Percentiles rank a stretch among this genome's conserved stretches.
phyloP scores from a whole-genome alignment of 2,888 invertebrate genomes.

The Ctenicera cuprea region DNA sequence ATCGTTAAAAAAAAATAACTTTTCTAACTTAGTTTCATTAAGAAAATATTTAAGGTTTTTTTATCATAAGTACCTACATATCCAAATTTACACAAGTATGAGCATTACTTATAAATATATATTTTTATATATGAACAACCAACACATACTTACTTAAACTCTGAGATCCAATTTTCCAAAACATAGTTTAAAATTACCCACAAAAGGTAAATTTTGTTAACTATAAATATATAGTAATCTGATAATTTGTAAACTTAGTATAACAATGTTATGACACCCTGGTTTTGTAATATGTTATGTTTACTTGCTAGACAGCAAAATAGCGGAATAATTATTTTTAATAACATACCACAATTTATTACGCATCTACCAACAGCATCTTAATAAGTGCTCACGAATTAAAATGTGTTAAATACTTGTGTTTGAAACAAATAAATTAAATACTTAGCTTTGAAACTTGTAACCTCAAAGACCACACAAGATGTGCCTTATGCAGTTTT shows the following conservation, averaged over 20 bases:
- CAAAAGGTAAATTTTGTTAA: slow-evolving; percentile 35
- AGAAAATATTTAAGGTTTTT: slow-evolving; percentile 43
- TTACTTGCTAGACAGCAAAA: slow-evolving; percentile 31
- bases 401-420: slow-evolving; percentile 26
- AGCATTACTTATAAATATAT: slow-evolving; percentile 49
- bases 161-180: slow-evolving; percentile 51
- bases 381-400: slow-evolving; percentile 22
- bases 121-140: slow-evolving; percentile 38
- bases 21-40: slow-evolving; percentile 41
- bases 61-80: slow-evolving; percentile 43
- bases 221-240: slow-evolving; percentile 40
- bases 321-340: slow-evolving; percentile 15
- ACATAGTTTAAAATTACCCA: slow-evolving; percentile 43
- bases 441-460: not conserved
- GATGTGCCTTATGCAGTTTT: not conserved
- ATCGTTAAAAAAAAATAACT: slow-evolving; percentile 5
- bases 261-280: slow-evolving; percentile 48
- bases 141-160: slow-evolving; percentile 47
- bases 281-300: slow-evolving; percentile 37
- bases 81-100: slow-evolving; percentile 36
- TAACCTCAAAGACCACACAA: slow-evolving; percentile 11
- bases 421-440: slow-evolving; percentile 22
- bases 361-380: slow-evolving; percentile 30
- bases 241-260: slow-evolving; percentile 36
- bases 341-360: slow-evolving; percentile 28